Evolutionary conservation across 2,797 vertebrate species (phyloP).

Genomic region (Gouania willdenowi): DNA sequence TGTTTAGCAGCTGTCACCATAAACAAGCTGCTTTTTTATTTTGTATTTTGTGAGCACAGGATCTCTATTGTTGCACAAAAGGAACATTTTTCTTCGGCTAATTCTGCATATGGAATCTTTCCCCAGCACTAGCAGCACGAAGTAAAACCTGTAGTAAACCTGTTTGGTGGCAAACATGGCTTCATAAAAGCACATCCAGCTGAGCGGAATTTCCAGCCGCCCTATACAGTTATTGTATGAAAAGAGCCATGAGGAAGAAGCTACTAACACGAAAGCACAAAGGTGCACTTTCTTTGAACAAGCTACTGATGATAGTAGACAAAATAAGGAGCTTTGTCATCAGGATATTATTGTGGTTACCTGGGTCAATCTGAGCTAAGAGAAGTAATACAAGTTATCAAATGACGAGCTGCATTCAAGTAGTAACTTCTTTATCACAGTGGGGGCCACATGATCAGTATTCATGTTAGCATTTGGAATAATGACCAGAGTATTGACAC

Average conservation of each 20-base stretch:
- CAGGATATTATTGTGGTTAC: background rate
- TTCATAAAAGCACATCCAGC: constrained; percentile 1
- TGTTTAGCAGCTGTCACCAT: background rate
- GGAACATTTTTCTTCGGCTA: too few species aligned
- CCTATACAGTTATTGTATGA: constrained; percentile 19
- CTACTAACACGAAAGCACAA: constrained; percentile 24
- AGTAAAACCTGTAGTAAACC: constrained; percentile 5
- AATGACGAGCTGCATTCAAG: too few species aligned
- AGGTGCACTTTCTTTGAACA: constrained; percentile 14
- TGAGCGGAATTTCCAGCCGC: constrained; percentile 55
- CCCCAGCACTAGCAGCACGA: background rate
- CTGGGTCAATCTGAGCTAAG: too few species aligned
- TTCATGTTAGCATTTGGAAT: too few species aligned
- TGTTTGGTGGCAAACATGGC: background rate
- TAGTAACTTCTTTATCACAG: too few species aligned
- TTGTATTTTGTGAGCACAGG: background rate
- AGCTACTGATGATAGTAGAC: constrained; percentile 30
- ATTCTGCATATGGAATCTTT: too few species aligned
- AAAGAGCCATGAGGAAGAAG: constrained; percentile 38
- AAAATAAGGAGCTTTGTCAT: constrained; percentile 8
- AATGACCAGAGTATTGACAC: too few species aligned
- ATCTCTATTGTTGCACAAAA: too few species aligned
- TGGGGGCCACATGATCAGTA: too few species aligned
- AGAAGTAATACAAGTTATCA: too few species aligned
- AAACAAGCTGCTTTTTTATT: background rate